Evolutionary conservation across 1,140 invertebrate species (phyloP).

Genomic region (Aphis gossypii): DNA sequence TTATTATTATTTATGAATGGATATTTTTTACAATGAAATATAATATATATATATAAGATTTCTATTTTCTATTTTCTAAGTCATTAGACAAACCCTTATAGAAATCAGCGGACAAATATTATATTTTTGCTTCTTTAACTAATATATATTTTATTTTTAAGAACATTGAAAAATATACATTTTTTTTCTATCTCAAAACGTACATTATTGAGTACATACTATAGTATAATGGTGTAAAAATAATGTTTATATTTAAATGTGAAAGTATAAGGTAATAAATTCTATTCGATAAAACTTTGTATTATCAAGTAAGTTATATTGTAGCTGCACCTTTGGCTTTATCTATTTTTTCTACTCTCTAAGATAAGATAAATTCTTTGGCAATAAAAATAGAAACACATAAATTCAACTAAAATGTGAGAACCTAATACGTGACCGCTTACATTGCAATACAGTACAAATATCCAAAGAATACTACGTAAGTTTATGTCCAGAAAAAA

Average conservation of each 20-base stretch:
- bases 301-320: neutral
- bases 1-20: too few species aligned
- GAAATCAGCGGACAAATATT: neutral
- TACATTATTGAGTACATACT: too few species aligned
- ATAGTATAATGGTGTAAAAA: neutral
- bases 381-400: neutral
- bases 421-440: neutral
- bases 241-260: neutral
- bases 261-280: neutral
- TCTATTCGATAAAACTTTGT: slow-evolving; percentile 17
- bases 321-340: slow-evolving; percentile 25
- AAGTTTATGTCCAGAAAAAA: neutral
- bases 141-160: neutral
- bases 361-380: neutral
- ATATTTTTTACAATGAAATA: too few species aligned
- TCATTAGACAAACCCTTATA: too few species aligned
- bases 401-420: neutral
- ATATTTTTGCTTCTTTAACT: neutral
- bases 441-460: neutral
- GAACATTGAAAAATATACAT: neutral
- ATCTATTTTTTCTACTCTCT: neutral
- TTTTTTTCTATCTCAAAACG: neutral
- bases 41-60: too few species aligned
- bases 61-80: too few species aligned
- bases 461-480: neutral